Evolutionary conservation across 2,888 invertebrate genomes (phyloP).

Genomic region (Danaus chrysippus): DNA sequence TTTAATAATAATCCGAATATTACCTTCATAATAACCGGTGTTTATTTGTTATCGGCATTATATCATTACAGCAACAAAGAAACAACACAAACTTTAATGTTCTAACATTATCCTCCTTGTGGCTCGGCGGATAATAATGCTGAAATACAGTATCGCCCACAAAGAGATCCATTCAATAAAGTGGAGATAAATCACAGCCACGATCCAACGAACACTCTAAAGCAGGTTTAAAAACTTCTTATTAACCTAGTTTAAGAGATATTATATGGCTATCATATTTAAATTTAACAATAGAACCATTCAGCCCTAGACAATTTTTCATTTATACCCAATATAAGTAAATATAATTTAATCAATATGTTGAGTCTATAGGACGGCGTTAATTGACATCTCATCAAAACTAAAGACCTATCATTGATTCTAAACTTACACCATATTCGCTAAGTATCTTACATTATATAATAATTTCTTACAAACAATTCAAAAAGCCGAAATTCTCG

Average conservation of each 20-base stretch:
- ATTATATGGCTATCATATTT: conserved; percentile 12
- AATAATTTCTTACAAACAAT: too few species aligned
- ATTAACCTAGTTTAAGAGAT: conserved; percentile 32
- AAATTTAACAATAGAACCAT: background rate
- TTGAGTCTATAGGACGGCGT: too few species aligned
- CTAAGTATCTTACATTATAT: too few species aligned
- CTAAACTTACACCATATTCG: too few species aligned
- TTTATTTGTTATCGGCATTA: conserved; percentile 10
- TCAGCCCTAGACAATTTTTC: too few species aligned
- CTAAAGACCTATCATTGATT: too few species aligned
- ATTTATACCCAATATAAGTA: too few species aligned
- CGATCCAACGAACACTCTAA: conserved; percentile 33
- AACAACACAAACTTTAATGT: conserved; percentile 27
- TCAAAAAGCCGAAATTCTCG: too few species aligned
- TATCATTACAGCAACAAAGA: conserved; percentile 17
- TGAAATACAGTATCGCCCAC: conserved; percentile 36
- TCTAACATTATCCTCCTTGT: conserved; percentile 26
- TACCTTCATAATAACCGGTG: conserved; percentile 4
- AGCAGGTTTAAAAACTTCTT: conserved; percentile 31
- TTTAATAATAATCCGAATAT: background rate
- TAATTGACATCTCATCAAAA: too few species aligned
- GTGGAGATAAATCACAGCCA: conserved; percentile 40
- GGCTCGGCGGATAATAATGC: conserved; percentile 24
- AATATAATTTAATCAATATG: too few species aligned
- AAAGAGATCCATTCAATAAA: conserved; percentile 43